These are phyloP conservation scores for Zhengitettix transpicula DNA, from an alignment of 2,888 invertebrate genomes.

Conservation along the genomic window DNA sequence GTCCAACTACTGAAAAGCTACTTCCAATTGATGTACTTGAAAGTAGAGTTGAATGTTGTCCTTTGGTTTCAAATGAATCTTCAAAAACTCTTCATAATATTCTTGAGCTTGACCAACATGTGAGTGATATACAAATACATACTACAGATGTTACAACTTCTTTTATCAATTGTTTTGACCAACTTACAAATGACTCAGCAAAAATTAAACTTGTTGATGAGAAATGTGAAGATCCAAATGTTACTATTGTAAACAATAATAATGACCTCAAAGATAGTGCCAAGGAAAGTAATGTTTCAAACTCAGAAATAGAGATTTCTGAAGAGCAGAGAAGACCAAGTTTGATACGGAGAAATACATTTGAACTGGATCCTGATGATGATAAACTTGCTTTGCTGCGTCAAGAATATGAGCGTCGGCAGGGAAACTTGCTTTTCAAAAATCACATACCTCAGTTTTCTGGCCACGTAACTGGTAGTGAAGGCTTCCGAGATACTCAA, in stretches of 20 bases:
- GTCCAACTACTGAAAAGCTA: too few relatives aligned
- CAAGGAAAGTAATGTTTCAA: background rate
- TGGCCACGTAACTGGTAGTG: conserved; percentile 30
- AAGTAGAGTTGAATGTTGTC: too few relatives aligned
- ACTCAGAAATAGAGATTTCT: background rate
- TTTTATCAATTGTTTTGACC: too few relatives aligned
- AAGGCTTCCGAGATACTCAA: conserved; percentile 11
- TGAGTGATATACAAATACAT: too few relatives aligned
- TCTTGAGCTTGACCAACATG: too few relatives aligned
- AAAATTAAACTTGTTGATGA: background rate
- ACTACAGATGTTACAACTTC: too few relatives aligned
- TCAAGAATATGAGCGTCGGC: conserved; percentile 38
- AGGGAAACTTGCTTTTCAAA: conserved; percentile 40
- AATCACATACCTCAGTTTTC: conserved; percentile 44
- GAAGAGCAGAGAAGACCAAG: conserved; percentile 1
- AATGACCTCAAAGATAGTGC: background rate
- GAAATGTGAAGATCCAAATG: background rate
- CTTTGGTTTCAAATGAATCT: too few relatives aligned
- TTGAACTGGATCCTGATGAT: conserved; percentile 28
- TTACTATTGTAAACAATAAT: too few relatives aligned
- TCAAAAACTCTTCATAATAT: too few relatives aligned
- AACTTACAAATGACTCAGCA: too few relatives aligned
- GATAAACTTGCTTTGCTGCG: conserved; percentile 26
- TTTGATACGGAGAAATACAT: conserved; percentile 28
- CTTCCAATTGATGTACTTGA: too few relatives aligned